These are phyloP conservation scores for Microplitis mediator DNA, from an alignment of 1,140 invertebrate genomes.

Conservation along the genomic window DNA sequence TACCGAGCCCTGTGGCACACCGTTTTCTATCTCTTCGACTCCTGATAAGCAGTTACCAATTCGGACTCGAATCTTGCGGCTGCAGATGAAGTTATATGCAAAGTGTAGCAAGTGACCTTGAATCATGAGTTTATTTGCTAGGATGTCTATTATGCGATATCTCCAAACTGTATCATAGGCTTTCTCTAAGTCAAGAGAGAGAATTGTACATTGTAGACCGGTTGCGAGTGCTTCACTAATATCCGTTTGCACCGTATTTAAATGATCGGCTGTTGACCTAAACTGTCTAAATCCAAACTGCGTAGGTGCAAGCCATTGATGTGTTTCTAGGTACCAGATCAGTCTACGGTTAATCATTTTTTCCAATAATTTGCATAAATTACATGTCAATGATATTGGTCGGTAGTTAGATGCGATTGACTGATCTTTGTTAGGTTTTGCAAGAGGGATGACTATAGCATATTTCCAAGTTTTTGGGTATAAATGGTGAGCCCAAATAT, in stretches of 20 bases:
- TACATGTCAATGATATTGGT: slow-evolving; percentile 48
- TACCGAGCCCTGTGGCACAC: slow-evolving; percentile 31
- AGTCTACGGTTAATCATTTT: slow-evolving; percentile 34
- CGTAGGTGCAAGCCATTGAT: slow-evolving; percentile 24
- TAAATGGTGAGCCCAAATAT: slow-evolving; percentile 28
- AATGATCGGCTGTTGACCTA: no score
- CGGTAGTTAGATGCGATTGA: slow-evolving; percentile 38
- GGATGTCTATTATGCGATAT: no score
- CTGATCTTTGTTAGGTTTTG: slow-evolving; percentile 44
- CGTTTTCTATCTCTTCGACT: slow-evolving; percentile 16
- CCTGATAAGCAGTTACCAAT: neutral
- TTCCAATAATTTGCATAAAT: slow-evolving; percentile 46
- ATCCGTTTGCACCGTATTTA: no score
- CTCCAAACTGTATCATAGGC: slow-evolving; percentile 38
- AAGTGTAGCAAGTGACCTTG: no score
- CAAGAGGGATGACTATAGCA: slow-evolving; percentile 42
- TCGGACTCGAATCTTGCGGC: slow-evolving; percentile 3
- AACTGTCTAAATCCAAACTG: slow-evolving; percentile 35
- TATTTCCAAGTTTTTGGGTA: slow-evolving; percentile 44
- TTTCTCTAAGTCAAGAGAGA: no score
- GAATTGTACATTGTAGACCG: no score
- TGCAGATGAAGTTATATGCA: no score
- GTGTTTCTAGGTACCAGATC: slow-evolving; percentile 17
- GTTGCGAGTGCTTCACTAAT: no score
- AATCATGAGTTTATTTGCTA: no score